Conservation (phyloP, 2,797 vertebrate species). For the Urosaurus nigricauda region DNA sequence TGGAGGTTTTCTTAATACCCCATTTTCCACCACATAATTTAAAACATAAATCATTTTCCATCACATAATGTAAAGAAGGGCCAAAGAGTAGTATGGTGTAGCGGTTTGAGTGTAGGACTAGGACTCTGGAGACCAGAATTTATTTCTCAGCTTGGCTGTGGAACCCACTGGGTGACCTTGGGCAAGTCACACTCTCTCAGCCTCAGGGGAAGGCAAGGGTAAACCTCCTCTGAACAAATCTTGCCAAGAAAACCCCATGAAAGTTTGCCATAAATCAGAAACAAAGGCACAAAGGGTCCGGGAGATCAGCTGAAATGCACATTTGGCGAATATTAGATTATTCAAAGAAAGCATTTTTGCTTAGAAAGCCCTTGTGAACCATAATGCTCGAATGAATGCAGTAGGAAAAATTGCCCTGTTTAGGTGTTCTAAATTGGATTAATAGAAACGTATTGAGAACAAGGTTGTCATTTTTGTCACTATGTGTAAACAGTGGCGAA, state of each 20-base stretch:
- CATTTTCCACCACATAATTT: background rate
- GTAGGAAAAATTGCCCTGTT: background rate
- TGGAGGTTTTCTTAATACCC: background rate
- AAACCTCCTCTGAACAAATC: too few relatives aligned
- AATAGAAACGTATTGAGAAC: background rate
- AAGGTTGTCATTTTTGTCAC: background rate
- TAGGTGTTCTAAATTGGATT: background rate
- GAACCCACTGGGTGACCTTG: too few relatives aligned
- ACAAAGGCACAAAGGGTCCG: background rate
- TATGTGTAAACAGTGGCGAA: too few relatives aligned
- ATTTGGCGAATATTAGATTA: background rate
- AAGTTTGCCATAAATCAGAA: too few relatives aligned
- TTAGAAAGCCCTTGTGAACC: background rate
- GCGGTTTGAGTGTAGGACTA: too few relatives aligned
- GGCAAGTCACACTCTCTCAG: too few relatives aligned
- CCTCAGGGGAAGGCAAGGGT: too few relatives aligned
- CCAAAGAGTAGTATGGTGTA: too few relatives aligned
- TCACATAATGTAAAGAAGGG: too few relatives aligned
- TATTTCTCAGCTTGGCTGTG: too few relatives aligned
- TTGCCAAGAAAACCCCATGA: too few relatives aligned
- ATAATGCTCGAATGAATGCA: background rate
- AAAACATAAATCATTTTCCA: background rate
- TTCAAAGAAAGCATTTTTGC: background rate
- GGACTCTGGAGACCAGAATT: too few relatives aligned
- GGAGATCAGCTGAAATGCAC: background rate